Evolutionary conservation across 2,888 invertebrate species (phyloP).

Genomic region (Drosophila robusta): DNA sequence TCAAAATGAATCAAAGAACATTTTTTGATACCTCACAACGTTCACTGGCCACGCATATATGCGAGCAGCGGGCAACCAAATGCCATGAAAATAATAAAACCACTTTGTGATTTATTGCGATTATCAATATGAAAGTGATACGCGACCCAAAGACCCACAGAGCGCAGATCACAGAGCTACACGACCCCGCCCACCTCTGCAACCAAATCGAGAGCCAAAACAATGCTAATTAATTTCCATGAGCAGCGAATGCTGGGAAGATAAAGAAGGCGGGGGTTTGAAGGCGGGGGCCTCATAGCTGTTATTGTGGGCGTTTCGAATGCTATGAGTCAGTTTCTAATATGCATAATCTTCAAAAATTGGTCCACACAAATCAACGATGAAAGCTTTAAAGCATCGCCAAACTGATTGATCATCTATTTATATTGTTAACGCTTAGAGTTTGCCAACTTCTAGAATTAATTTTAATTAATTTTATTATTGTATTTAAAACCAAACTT

Average conservation of each 20-base stretch:
- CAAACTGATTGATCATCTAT: constrained; percentile 1
- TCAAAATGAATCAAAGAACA: constrained; percentile 52
- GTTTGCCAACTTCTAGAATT: too few species aligned
- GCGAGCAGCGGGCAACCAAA: constrained; percentile 27
- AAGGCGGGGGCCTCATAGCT: not conserved
- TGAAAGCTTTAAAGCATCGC: constrained; percentile 21
- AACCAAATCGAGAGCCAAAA: constrained; percentile 8
- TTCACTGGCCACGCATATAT: not conserved
- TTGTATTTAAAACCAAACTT: too few species aligned
- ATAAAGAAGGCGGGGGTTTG: not conserved
- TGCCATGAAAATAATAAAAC: constrained; percentile 57
- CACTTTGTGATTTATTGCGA: constrained; percentile 71
- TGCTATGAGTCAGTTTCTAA: constrained; percentile 38
- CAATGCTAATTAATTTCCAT: constrained; percentile 62
- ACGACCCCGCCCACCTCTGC: constrained; percentile 43
- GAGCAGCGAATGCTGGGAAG: not conserved
- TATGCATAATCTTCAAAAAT: constrained; percentile 34
- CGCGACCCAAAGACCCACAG: constrained; percentile 68
- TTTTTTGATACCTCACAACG: constrained; percentile 32
- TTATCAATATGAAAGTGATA: constrained; percentile 81
- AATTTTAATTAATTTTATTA: too few species aligned
- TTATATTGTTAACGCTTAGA: not conserved
- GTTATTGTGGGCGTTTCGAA: constrained; percentile 32
- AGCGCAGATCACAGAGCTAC: constrained; percentile 4
- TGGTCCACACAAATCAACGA: constrained; percentile 28